Evolutionary conservation across 2,888 invertebrate genomes (phyloP).

Genomic region (Branchellion lobata): DNA sequence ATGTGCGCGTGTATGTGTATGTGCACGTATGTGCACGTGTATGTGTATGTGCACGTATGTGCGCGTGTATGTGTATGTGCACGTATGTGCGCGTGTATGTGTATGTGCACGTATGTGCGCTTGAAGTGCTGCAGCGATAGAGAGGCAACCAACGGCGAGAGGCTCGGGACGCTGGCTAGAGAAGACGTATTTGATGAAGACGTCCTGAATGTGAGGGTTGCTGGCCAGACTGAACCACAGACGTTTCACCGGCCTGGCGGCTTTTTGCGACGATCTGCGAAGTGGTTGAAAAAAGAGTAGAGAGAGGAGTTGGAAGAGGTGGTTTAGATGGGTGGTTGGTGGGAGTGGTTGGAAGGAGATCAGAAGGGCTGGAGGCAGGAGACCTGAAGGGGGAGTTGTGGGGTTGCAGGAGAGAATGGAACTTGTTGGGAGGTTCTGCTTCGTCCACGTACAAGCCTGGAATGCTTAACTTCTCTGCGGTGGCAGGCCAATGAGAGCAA

Average conservation of each 20-base stretch:
- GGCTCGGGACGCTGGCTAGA: constrained; percentile 32
- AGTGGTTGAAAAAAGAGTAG: too few species aligned
- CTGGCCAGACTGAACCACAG: constrained; percentile 90
- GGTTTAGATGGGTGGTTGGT: too few species aligned
- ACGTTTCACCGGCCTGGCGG: constrained; percentile 70
- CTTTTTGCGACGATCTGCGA: constrained; percentile 56
- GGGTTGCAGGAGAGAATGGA: constrained; percentile 84
- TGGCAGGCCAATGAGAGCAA: too few species aligned
- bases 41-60: too few species aligned
- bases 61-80: too few species aligned
- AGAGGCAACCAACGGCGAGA: not conserved
- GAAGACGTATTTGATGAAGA: constrained; percentile 92
- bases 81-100: too few species aligned
- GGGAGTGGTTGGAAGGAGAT: not conserved
- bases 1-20: too few species aligned
- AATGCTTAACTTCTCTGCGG: constrained; percentile 75
- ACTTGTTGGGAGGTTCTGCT: constrained; percentile 68
- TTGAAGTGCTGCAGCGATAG: too few species aligned
- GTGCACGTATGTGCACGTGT: too few species aligned
- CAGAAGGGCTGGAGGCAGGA: constrained; percentile 47
- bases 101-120: too few species aligned
- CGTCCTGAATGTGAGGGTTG: constrained; percentile 87
- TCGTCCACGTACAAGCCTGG: constrained; percentile 79
- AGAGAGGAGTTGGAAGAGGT: too few species aligned
- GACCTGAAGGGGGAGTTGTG: constrained; percentile 90